These are phyloP conservation scores for Aplodontia rufa DNA, from an alignment of 2,113 vertebrate species.

Conservation along the genomic window DNA sequence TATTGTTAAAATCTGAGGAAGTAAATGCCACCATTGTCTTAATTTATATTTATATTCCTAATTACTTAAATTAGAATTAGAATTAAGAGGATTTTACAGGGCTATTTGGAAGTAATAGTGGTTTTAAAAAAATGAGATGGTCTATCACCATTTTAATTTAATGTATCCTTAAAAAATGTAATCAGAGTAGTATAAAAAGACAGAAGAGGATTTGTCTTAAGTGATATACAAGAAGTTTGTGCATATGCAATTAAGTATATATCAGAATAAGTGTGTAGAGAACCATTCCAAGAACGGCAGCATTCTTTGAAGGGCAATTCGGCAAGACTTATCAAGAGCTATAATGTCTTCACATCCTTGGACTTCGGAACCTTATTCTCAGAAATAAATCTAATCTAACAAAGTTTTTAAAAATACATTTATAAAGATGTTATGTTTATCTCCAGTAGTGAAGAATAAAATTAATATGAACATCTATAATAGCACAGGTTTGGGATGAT, in stretches of 20 bases:
- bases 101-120: constrained; percentile 72
- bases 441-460: constrained; percentile 1
- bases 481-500: not conserved
- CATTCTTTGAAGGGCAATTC: constrained; percentile 59
- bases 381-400: constrained; percentile 50
- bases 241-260: constrained; percentile 62
- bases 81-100: constrained; percentile 72
- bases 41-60: constrained; percentile 73
- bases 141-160: constrained; percentile 73
- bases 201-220: constrained; percentile 62
- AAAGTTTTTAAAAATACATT: constrained; percentile 23
- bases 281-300: constrained; percentile 45
- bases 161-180: constrained; percentile 71
- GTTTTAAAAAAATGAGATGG: constrained; percentile 55
- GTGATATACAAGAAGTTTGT: constrained; percentile 57
- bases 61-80: constrained; percentile 76
- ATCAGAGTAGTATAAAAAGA: constrained; percentile 66
- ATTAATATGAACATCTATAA: not conserved
- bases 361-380: constrained; percentile 47
- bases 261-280: constrained; percentile 54
- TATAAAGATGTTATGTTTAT: constrained; percentile 5
- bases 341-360: constrained; percentile 38
- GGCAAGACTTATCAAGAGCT: constrained; percentile 32
- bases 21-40: constrained; percentile 61
- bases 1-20: constrained; percentile 23